These are phyloP conservation scores for Masticophis lateralis DNA, from an alignment of 2,797 vertebrate genomes.

Conservation along the genomic window DNA sequence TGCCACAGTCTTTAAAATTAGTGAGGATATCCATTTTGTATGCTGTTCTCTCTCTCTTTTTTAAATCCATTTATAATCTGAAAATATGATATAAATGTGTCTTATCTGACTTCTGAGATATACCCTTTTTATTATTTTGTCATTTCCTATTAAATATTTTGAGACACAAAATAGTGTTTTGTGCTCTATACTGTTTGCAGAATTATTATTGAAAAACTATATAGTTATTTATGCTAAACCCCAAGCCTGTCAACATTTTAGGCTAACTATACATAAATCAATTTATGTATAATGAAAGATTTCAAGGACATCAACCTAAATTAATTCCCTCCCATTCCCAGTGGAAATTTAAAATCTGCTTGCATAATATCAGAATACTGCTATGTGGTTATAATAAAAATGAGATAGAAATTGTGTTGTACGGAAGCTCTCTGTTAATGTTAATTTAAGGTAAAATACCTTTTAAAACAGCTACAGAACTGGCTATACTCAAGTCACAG, in stretches of 20 bases:
- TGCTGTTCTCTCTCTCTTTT: background rate
- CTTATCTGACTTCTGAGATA: background rate
- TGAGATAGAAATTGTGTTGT: background rate
- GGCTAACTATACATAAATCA: background rate
- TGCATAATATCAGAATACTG: background rate
- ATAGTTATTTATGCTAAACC: background rate
- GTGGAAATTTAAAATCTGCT: constrained; percentile 12
- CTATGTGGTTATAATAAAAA: constrained; percentile 14
- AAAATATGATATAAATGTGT: background rate
- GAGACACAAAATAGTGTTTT: background rate
- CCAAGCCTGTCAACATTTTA: background rate
- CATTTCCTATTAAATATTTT: background rate
- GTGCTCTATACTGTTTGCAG: background rate
- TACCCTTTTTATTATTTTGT: background rate
- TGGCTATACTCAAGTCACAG: constrained; percentile 38
- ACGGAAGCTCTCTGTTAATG: background rate
- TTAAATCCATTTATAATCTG: background rate
- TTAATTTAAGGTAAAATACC: constrained; percentile 42
- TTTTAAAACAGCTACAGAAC: constrained; percentile 27
- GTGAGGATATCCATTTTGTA: background rate
- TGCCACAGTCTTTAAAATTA: background rate
- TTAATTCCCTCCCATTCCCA: constrained; percentile 13
- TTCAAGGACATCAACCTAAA: background rate
- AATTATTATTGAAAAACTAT: background rate
- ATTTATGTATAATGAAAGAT: constrained; percentile 1